Evolutionary conservation across 2,888 invertebrate genomes (phyloP).

Genomic region (Alloplasta piceator): DNA sequence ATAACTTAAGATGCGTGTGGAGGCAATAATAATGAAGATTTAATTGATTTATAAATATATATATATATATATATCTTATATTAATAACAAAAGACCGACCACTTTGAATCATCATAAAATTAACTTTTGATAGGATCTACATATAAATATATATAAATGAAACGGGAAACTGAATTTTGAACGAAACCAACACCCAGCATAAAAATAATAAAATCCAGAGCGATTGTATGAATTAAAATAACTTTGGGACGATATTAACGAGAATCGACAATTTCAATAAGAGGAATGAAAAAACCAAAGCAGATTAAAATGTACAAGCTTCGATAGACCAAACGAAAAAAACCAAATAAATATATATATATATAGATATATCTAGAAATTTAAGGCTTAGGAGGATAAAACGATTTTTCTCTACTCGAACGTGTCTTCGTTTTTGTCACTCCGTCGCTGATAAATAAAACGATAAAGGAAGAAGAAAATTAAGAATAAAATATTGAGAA

Average conservation of each 20-base stretch:
- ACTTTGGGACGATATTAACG: no score
- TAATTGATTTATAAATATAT: no score
- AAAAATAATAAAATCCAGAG: conserved; percentile 30
- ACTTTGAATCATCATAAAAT: conserved; percentile 66
- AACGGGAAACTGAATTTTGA: conserved; percentile 50
- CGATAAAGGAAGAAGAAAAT: conserved; percentile 35
- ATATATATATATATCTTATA: no score
- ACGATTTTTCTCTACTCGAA: conserved; percentile 63
- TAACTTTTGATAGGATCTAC: conserved; percentile 67
- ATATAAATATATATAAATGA: conserved; percentile 50
- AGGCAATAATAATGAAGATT: conserved; percentile 61
- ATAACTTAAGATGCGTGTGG: conserved; percentile 30
- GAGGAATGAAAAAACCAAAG: conserved; percentile 23
- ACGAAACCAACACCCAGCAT: conserved; percentile 27
- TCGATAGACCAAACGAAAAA: conserved; percentile 64
- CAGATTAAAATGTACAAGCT: conserved; percentile 65
- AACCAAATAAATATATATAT: conserved; percentile 35
- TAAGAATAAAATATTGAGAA: conserved; percentile 53
- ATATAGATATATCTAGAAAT: conserved; percentile 40
- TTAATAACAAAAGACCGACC: conserved; percentile 67
- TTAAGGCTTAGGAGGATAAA: conserved; percentile 53
- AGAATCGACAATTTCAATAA: conserved; percentile 2
- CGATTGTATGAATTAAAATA: conserved; percentile 43
- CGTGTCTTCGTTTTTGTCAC: conserved; percentile 59
- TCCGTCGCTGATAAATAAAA: conserved; percentile 56